These are phyloP conservation scores for Petrophora chlorosata DNA, from an alignment of 2,888 invertebrate species.

Conservation along the genomic window DNA sequence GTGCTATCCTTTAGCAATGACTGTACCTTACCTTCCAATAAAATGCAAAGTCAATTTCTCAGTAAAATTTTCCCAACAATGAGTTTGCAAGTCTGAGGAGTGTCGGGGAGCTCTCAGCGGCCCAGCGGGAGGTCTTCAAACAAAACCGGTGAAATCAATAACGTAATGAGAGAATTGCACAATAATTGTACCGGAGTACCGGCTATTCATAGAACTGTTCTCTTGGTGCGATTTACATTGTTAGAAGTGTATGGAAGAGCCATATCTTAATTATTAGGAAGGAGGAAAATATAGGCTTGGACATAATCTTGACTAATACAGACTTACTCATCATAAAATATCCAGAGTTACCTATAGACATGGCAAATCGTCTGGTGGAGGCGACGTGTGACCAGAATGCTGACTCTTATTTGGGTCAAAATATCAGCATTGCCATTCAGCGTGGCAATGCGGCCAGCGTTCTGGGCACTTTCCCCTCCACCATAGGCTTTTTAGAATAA, in stretches of 20 bases:
- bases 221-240: slow-evolving; percentile 49
- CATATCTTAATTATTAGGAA: slow-evolving; percentile 5
- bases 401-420: too few relatives aligned
- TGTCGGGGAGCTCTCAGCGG: slow-evolving; percentile 36
- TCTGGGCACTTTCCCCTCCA: too few relatives aligned
- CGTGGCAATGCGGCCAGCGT: too few relatives aligned
- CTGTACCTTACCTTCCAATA: not conserved
- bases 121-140: slow-evolving; percentile 66
- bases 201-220: slow-evolving; percentile 54
- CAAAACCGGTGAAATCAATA: slow-evolving; percentile 78
- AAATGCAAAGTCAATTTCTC: slow-evolving; percentile 6
- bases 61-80: slow-evolving; percentile 23
- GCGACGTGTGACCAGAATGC: too few relatives aligned
- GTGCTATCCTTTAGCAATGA: too few relatives aligned
- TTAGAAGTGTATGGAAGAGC: slow-evolving; percentile 41
- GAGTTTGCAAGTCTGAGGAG: slow-evolving; percentile 33
- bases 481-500: too few relatives aligned
- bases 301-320: too few relatives aligned
- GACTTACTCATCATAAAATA: too few relatives aligned
- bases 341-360: too few relatives aligned
- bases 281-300: too few relatives aligned
- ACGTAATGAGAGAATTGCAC: slow-evolving; percentile 79
- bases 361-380: too few relatives aligned
- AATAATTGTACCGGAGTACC: slow-evolving; percentile 47
- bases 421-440: too few relatives aligned